These are phyloP conservation scores for Stenoptilia bipunctidactyla DNA, from an alignment of 2,888 invertebrate species.

Conservation along the genomic window DNA sequence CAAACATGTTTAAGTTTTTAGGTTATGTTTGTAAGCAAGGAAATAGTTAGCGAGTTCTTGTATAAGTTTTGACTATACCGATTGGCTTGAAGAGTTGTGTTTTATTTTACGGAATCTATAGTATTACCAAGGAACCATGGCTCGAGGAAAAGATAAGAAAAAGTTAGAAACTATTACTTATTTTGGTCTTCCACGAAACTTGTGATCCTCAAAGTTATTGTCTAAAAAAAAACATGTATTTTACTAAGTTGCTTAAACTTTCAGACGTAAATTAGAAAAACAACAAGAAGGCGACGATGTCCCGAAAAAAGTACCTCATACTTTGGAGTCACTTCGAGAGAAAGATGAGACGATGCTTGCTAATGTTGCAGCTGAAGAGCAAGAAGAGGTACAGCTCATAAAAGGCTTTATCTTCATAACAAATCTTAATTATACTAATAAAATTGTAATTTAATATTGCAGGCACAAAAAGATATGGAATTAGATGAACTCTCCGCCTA, in stretches of 20 bases:
- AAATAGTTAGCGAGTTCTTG: too few relatives aligned
- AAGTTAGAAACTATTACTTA: slow-evolving; percentile 41
- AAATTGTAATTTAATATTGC: slow-evolving; percentile 14
- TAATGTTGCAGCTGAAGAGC: slow-evolving; percentile 81
- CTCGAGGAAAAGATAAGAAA: slow-evolving; percentile 62
- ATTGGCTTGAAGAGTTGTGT: too few relatives aligned
- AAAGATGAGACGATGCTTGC: slow-evolving; percentile 91
- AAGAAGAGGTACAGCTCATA: slow-evolving; percentile 71
- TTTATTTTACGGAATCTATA: too few relatives aligned
- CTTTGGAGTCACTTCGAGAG: slow-evolving; percentile 92
- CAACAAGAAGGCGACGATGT: slow-evolving; percentile 62
- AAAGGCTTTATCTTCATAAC: not conserved
- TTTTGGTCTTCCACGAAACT: too few relatives aligned
- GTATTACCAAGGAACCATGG: too few relatives aligned
- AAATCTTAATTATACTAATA: too few relatives aligned
- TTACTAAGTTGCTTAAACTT: too few relatives aligned
- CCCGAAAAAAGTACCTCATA: slow-evolving; percentile 79
- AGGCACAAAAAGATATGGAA: slow-evolving; percentile 78
- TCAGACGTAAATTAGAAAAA: slow-evolving; percentile 58
- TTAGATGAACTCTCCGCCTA: slow-evolving; percentile 90
- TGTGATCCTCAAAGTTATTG: too few relatives aligned
- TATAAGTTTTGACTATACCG: too few relatives aligned
- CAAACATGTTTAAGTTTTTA: too few relatives aligned
- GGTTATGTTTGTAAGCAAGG: too few relatives aligned
- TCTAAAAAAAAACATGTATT: too few relatives aligned